Base-by-base conservation (phyloP, 2,888 invertebrate species). In the Idaea straminata region DNA sequence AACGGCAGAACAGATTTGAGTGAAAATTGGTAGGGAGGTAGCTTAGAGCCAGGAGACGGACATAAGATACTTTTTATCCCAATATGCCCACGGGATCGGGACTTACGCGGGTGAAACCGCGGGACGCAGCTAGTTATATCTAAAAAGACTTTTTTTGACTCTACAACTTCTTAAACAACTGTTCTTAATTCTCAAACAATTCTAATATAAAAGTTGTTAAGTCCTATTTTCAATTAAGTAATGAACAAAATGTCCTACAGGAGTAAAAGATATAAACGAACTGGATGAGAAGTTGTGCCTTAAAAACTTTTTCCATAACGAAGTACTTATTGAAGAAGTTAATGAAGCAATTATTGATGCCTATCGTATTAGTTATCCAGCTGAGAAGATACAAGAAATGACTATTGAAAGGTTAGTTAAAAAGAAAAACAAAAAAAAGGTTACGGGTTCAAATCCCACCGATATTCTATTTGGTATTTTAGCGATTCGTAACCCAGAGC, bases 391-490 rank as follows among this genome's bases (percentile, higher is more conserved):
- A 15, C 61, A 68, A 61, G 61, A 65, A 36, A 67, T 78, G 64
- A 72, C 76, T 2, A 69, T 83, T 61, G 67, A 58, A 15, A 69
- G 72, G 82, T 83, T 74, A 95, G 74, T 67, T 38, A 60, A 7
- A 25, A 25, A 63, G 57, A 35, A 38, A 16, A 59, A 59, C 25
- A 25, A 59, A 15, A 7, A 15, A 57, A 5, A 13, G 15, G 15
- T 57, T 13, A 5, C 4, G 15, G 25, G 6, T 15, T 57, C 57
- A 6, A 47, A 47, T 13, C 47, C 13, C 7, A 47, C 38, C 10
- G 47, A 47, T 10, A 2, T 47, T 36, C 6, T 36, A 4, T 7
- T 4, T 10, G 36, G 36, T 25, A 25, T 25, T 25, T 25, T 2
- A 25, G 25, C 25, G 25, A 36, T 36, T 36, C 36, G 36, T 3